These are phyloP conservation scores for Ochropleura leucogaster DNA, from an alignment of 2,888 invertebrate genomes.

Conservation along the genomic window DNA sequence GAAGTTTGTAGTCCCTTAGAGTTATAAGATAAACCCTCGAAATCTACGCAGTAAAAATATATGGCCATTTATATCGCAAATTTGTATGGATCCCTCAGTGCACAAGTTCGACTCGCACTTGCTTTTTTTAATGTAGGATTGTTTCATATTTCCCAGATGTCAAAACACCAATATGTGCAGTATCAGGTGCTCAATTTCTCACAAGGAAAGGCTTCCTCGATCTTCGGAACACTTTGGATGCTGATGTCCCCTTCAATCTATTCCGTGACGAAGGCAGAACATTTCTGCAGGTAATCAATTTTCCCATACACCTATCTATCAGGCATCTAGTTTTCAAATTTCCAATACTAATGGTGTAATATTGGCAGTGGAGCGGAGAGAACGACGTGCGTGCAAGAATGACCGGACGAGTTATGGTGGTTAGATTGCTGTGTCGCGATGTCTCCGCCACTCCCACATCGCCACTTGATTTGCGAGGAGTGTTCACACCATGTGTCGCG, in stretches of 20 bases:
- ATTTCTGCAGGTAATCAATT: slow-evolving; percentile 92
- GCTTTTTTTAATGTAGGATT: neutral
- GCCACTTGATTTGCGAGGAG: slow-evolving; percentile 89
- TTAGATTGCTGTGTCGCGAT: slow-evolving; percentile 95
- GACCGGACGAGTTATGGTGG: slow-evolving; percentile 95
- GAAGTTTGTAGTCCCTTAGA: no score
- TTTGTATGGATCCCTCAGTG: no score
- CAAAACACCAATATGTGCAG: slow-evolving; percentile 95
- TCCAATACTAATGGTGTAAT: slow-evolving; percentile 59
- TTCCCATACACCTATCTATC: slow-evolving; percentile 11
- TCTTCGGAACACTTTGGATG: slow-evolving; percentile 93
- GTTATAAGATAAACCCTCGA: no score
- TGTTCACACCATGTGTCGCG: slow-evolving; percentile 96
- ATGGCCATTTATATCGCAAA: no score
- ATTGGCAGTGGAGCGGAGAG: slow-evolving; percentile 95
- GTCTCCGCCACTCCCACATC: slow-evolving; percentile 89
- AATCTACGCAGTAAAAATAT: no score
- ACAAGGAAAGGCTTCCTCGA: slow-evolving; percentile 95
- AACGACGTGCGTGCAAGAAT: slow-evolving; percentile 93
- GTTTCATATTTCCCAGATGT: slow-evolving; percentile 91
- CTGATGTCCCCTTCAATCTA: slow-evolving; percentile 95
- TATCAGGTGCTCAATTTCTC: slow-evolving; percentile 96
- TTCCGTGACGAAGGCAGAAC: slow-evolving; percentile 95
- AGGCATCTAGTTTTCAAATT: slow-evolving; percentile 11
- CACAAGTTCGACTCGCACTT: neutral